phyloP scores from a whole-genome alignment of 1,140 invertebrate genomes.

The Leptopilina boulardi region DNA sequence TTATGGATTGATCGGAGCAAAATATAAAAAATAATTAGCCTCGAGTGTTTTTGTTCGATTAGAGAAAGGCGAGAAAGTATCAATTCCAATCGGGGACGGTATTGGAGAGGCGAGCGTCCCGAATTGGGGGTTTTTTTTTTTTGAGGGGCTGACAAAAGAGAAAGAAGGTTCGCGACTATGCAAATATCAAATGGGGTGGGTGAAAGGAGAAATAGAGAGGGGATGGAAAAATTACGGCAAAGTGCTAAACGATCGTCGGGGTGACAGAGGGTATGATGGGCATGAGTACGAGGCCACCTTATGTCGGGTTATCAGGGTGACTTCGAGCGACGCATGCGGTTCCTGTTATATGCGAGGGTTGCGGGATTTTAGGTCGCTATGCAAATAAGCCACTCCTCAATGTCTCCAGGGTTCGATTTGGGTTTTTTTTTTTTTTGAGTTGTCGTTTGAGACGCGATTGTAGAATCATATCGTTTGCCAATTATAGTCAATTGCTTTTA shows the following conservation, averaged over 20 bases:
- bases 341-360: slow-evolving; percentile 61
- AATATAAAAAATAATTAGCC: slow-evolving; percentile 54
- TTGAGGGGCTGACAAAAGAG: slow-evolving; percentile 44
- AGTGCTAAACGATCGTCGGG: slow-evolving; percentile 65
- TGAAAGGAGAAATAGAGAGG: slow-evolving; percentile 39
- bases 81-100: slow-evolving; percentile 50
- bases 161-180: slow-evolving; percentile 56
- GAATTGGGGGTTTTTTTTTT: slow-evolving; percentile 32
- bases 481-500: background rate
- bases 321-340: slow-evolving; percentile 54
- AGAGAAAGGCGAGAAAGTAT: slow-evolving; percentile 50
- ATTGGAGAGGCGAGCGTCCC: slow-evolving; percentile 42
- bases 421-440: slow-evolving; percentile 66
- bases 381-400: slow-evolving; percentile 71
- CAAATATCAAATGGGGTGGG: slow-evolving; percentile 56
- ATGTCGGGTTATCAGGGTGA: slow-evolving; percentile 62
- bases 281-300: slow-evolving; percentile 57
- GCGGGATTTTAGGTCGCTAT: slow-evolving; percentile 71
- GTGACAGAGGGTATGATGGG: slow-evolving; percentile 52
- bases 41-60: slow-evolving; percentile 61
- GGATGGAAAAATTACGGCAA: slow-evolving; percentile 64
- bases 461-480: slow-evolving; percentile 57
- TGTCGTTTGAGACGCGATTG: slow-evolving; percentile 58
- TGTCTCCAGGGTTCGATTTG: slow-evolving; percentile 72
- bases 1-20: background rate